These are phyloP conservation scores for Aptenodytes forsteri DNA, from an alignment of 2,113 vertebrate species.

Conservation along the genomic window DNA sequence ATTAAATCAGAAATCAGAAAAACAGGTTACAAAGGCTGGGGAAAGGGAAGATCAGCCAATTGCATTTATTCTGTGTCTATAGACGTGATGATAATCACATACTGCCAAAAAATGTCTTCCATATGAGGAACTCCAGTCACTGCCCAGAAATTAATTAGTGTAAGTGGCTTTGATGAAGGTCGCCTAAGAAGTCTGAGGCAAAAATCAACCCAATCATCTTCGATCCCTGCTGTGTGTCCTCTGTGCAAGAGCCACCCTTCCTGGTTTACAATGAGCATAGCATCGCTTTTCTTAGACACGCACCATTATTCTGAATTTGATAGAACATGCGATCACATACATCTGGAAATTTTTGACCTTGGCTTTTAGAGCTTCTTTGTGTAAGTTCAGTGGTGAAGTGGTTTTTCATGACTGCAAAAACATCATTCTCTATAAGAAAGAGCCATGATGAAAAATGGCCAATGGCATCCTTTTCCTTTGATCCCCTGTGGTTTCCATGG, in stretches of 20 bases:
- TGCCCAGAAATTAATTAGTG: not conserved
- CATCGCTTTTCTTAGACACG: not conserved
- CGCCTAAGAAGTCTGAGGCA: not conserved
- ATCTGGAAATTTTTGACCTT: not conserved
- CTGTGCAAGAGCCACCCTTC: not conserved
- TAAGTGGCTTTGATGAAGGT: not conserved
- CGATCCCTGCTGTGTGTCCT: not conserved
- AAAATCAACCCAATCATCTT: not conserved
- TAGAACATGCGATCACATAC: rapidly evolving
- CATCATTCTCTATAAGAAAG: not conserved
- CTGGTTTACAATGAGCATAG: not conserved
- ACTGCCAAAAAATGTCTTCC: not conserved
- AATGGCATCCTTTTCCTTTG: not conserved
- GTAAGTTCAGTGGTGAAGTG: not conserved
- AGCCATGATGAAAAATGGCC: not conserved
- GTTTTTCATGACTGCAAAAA: not conserved
- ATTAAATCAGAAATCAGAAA: not conserved
- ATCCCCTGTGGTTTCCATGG: not conserved
- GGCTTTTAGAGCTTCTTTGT: not conserved
- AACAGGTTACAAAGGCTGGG: not conserved
- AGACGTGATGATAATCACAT: not conserved
- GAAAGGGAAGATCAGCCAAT: not conserved
- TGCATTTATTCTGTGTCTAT: not conserved
- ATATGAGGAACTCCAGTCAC: not conserved
- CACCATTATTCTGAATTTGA: not conserved